Base-by-base conservation (phyloP, 2,888 invertebrate genomes). In the Dolichomitus sp. region DNA sequence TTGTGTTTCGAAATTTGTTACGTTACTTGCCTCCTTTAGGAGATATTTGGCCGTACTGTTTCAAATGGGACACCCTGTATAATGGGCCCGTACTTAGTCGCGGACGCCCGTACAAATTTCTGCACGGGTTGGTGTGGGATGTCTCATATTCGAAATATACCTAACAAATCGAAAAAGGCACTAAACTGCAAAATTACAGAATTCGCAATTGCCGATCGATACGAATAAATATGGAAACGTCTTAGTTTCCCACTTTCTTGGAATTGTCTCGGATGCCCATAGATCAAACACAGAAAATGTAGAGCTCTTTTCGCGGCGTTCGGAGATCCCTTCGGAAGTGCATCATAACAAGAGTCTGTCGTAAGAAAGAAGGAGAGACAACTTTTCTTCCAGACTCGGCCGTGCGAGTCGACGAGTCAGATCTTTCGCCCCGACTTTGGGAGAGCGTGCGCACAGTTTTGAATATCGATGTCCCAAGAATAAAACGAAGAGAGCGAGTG, bases 401-500 rank as follows among this genome's bases (percentile, higher is more conserved):
- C 78, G 74, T 82, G 75, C 82, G 78, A 70, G 69, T 82, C 74
- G 74, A 82, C 78, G 82, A 78, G 82, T 59, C 79, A 70, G 82
- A 82, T 82, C 48, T 82, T 63, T 63, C 48, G 74, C 48, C 42
- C 48, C 74, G 70, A 75, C 54, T 81, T 81, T 52, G 50, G 45
- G 19, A 42, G 54, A 23, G 33, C 37, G 69, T 40, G 68, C 65
- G 65, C 74, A 75, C 69, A 79, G 74, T 82, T 82, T 82, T 82
- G 82, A 82, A 82, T 82, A 82, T 72, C 82, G 79, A 82, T 82
- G 70, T 65, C 17, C 19, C 17, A 37, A 9, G 65, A 27, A 48
- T 48, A 61, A 61, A 66, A 57, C 9, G 69, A 50, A 40, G 75
- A 66, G 30, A 72, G 50, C 54, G 50, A 40, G 45, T 59, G 70